These are phyloP conservation scores for Oreochromis niloticus DNA, from an alignment of 2,113 vertebrate species.

Conservation along the genomic window DNA sequence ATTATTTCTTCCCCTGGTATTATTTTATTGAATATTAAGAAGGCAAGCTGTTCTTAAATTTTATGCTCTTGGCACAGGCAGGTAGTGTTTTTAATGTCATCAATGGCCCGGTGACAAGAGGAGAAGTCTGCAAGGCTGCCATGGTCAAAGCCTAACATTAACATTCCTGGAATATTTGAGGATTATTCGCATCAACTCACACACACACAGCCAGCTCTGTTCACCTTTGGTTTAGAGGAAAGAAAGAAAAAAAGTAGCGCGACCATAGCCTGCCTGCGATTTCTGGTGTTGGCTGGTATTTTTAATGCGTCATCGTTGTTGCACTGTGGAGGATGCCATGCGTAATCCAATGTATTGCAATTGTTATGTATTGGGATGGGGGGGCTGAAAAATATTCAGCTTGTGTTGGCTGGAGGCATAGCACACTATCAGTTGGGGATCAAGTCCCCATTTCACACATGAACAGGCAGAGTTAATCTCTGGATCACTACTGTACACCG, in stretches of 20 bases:
- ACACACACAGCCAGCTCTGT: constrained; percentile 34
- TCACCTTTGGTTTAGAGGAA: constrained; percentile 34
- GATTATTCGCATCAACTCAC: constrained; percentile 50
- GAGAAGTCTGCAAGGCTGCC: constrained; percentile 27
- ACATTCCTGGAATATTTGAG: constrained; percentile 69
- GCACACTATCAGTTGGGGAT: constrained; percentile 66
- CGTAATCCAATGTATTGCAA: constrained; percentile 63
- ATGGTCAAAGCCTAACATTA: constrained; percentile 59
- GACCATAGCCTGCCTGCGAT: constrained; percentile 4
- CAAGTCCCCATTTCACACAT: constrained; percentile 79
- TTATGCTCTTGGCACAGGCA: not conserved
- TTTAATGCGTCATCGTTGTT: constrained; percentile 36
- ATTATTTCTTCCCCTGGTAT: not conserved
- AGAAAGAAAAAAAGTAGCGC: not conserved
- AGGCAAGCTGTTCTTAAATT: not conserved
- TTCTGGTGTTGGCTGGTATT: constrained; percentile 37
- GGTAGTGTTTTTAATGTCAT: constrained; percentile 34
- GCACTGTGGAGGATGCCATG: constrained; percentile 36
- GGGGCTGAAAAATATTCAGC: constrained; percentile 54
- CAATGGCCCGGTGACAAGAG: constrained; percentile 38
- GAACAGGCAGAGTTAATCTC: constrained; percentile 75
- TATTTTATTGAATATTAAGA: not conserved
- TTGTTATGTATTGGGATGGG: constrained; percentile 47
- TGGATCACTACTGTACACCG: constrained; percentile 69
- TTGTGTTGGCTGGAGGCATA: constrained; percentile 60